These are phyloP conservation scores for Venusia cambrica DNA, from an alignment of 2,888 invertebrate species.

Conservation along the genomic window DNA sequence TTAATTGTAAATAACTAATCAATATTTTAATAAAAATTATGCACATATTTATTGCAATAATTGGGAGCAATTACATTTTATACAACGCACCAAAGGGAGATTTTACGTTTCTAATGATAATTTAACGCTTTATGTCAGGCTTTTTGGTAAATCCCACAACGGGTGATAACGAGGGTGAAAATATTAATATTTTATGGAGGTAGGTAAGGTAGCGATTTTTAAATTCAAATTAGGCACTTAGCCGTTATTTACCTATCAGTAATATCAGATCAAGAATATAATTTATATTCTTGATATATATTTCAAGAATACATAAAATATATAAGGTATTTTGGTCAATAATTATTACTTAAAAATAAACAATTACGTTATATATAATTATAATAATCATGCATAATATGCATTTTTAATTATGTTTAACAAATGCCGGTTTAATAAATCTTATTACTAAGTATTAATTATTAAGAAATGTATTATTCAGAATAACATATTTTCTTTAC, in stretches of 20 bases:
- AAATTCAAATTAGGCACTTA: conserved; percentile 44
- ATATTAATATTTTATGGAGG: conserved; percentile 59
- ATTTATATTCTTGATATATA: conserved; percentile 25
- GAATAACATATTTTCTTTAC: too few relatives aligned
- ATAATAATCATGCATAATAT: too few relatives aligned
- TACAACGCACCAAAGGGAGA: conserved; percentile 63
- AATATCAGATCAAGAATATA: conserved; percentile 36
- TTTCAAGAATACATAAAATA: too few relatives aligned
- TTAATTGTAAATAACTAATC: conserved; percentile 1
- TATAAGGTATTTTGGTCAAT: too few relatives aligned
- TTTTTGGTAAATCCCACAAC: conserved; percentile 67
- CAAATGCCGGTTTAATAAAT: too few relatives aligned
- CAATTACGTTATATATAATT: too few relatives aligned
- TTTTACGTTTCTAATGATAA: conserved; percentile 39
- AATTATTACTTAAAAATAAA: too few relatives aligned
- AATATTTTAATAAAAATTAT: background rate
- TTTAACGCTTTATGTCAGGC: conserved; percentile 55
- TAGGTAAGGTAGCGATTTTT: conserved; percentile 64
- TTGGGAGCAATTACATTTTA: conserved; percentile 29
- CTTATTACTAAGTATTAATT: too few relatives aligned
- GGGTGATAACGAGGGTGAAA: conserved; percentile 44
- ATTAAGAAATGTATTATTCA: too few relatives aligned
- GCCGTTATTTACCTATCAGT: too few relatives aligned
- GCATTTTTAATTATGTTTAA: too few relatives aligned
- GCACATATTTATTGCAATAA: conserved; percentile 5